A percentile compares a stretch with the other conserved stretches of the same genome.
Evolutionary conservation across 2,888 invertebrate species (phyloP).

Genomic region (Polylopha cassiicola): DNA sequence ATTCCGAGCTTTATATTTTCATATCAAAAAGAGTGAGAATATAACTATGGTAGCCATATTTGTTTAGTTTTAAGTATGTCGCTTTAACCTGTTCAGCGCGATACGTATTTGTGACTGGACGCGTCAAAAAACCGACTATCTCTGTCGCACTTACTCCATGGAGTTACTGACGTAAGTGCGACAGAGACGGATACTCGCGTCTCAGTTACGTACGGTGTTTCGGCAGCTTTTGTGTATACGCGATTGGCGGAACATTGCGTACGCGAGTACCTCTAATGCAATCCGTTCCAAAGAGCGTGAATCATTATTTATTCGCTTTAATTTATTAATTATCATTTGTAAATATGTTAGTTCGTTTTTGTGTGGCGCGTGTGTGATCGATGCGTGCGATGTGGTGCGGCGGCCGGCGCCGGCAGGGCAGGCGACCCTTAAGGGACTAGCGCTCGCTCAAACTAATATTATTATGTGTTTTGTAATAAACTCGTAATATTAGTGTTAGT

Average conservation of each 20-base stretch:
- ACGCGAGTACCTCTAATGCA: conserved; percentile 51
- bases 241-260: conserved; percentile 35
- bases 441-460: conserved; percentile 36
- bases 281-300: conserved; percentile 68
- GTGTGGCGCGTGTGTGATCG: conserved; percentile 30
- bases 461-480: conserved; percentile 42
- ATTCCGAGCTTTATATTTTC: conserved; percentile 2
- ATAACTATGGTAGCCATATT: conserved; percentile 14
- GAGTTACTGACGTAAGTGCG: too few relatives aligned
- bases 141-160: too few relatives aligned
- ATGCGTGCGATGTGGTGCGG: conserved; percentile 30
- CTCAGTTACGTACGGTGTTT: too few relatives aligned
- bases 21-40: conserved; percentile 8
- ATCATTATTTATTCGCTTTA: conserved; percentile 64
- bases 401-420: conserved; percentile 42
- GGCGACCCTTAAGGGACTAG: conserved; percentile 41
- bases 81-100: conserved; percentile 15
- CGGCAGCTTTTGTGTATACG: conserved; percentile 16
- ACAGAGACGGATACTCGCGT: too few relatives aligned
- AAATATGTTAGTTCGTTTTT: conserved; percentile 23
- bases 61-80: conserved; percentile 12
- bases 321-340: conserved; percentile 49
- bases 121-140: too few relatives aligned
- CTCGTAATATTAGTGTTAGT: conserved; percentile 47
- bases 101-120: too few relatives aligned